Conservation (phyloP, 2,888 invertebrate species). For the Aethes cnicana region DNA sequence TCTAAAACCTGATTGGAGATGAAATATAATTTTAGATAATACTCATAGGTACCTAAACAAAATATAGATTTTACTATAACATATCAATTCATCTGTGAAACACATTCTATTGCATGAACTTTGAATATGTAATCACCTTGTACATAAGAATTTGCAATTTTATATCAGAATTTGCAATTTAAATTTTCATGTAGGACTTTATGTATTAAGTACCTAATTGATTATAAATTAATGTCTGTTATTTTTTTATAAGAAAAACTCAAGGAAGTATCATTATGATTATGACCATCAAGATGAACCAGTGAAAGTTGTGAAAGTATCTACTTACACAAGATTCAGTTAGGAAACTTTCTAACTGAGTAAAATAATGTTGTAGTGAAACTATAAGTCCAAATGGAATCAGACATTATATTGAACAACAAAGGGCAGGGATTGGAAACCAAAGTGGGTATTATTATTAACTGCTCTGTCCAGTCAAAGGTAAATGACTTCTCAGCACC, state of each 20-base stretch:
- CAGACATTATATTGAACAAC: slow-evolving; percentile 42
- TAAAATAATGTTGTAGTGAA: slow-evolving; percentile 37
- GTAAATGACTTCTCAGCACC: slow-evolving; percentile 79
- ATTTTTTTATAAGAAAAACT: not conserved
- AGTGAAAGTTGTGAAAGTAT: slow-evolving; percentile 79
- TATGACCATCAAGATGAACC: slow-evolving; percentile 33
- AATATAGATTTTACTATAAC: no score
- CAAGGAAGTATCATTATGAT: slow-evolving; percentile 9
- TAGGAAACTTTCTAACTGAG: slow-evolving; percentile 47
- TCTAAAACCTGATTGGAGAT: no score
- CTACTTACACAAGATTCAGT: slow-evolving; percentile 41
- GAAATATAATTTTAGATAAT: no score
- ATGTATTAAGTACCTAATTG: no score
- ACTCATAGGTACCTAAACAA: no score
- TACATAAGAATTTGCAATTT: no score
- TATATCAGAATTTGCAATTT: no score
- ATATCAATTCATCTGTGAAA: no score
- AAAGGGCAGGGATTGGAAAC: slow-evolving; percentile 62
- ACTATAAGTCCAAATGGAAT: slow-evolving; percentile 33
- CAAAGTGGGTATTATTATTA: slow-evolving; percentile 65
- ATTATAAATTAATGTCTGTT: no score
- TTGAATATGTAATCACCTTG: no score
- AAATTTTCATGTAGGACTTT: no score
- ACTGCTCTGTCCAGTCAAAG: slow-evolving; percentile 65
- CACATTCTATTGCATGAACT: no score